These are phyloP conservation scores for Elanus axillaris DNA, from an alignment of 2,113 vertebrate genomes.

Conservation along the genomic window DNA sequence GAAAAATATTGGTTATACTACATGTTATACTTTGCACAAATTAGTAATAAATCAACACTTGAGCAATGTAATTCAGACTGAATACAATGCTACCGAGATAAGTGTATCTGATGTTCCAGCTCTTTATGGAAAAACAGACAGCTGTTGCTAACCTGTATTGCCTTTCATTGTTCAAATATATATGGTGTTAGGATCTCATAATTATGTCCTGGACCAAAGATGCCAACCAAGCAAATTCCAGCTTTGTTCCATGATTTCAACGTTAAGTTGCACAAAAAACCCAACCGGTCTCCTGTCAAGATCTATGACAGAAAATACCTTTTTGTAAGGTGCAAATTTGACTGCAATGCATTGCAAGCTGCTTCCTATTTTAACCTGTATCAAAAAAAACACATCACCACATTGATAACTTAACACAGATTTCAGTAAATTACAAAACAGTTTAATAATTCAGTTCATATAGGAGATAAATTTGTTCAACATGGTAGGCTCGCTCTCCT, in stretches of 20 bases:
- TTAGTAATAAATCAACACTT: neutral
- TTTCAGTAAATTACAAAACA: neutral
- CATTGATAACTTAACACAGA: neutral
- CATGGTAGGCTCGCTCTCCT: neutral
- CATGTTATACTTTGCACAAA: neutral
- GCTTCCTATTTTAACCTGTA: constrained; percentile 1
- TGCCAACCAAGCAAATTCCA: neutral
- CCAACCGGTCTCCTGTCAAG: neutral
- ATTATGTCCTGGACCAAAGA: neutral
- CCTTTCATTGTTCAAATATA: neutral
- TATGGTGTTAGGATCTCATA: neutral
- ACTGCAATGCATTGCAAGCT: neutral
- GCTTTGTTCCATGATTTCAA: neutral
- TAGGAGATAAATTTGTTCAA: neutral
- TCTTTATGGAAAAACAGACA: neutral
- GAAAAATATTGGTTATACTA: neutral
- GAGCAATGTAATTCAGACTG: neutral
- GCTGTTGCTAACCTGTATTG: neutral
- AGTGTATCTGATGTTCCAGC: neutral
- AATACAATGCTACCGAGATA: neutral
- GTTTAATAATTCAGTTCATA: neutral
- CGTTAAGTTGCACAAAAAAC: neutral
- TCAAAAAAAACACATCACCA: neutral
- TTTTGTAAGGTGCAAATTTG: neutral
- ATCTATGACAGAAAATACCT: neutral